These are phyloP conservation scores for Acanthopagrus latus DNA, from an alignment of 2,797 vertebrate genomes.

Conservation along the genomic window DNA sequence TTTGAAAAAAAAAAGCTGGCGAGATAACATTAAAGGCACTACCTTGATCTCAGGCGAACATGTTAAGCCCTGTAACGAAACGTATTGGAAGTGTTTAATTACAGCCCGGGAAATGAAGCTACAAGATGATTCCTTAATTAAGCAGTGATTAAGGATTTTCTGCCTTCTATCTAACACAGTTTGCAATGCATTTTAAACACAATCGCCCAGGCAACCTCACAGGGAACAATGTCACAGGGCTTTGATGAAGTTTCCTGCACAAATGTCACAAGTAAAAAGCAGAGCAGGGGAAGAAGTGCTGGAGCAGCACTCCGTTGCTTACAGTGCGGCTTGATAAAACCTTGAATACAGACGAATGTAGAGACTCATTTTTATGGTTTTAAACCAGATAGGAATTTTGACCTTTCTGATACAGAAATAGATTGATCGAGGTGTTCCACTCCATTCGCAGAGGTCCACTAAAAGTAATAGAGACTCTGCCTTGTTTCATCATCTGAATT, in stretches of 20 bases:
- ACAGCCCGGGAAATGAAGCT: conserved; percentile 90
- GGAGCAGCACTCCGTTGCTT: conserved; percentile 64
- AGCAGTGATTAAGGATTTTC: conserved; percentile 92
- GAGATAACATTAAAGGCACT: conserved; percentile 91
- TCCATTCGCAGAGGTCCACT: conserved; percentile 55
- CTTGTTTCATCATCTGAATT: conserved; percentile 72
- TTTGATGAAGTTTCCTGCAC: conserved; percentile 86
- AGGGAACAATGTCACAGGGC: conserved; percentile 87
- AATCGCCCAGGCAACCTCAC: conserved; percentile 84
- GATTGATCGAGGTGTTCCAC: conserved; percentile 59
- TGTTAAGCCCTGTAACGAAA: conserved; percentile 92
- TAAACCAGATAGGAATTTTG: conserved; percentile 41
- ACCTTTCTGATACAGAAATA: conserved; percentile 56
- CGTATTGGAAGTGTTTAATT: conserved; percentile 91
- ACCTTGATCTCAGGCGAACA: conserved; percentile 92
- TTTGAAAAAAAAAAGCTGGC: conserved; percentile 75
- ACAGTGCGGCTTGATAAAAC: conserved; percentile 50
- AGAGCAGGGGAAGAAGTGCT: conserved; percentile 58
- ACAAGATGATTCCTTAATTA: conserved; percentile 93
- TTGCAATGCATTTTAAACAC: conserved; percentile 90
- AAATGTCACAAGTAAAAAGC: conserved; percentile 73
- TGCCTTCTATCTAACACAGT: conserved; percentile 88
- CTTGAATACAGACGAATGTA: conserved; percentile 33
- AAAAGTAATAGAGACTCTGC: conserved; percentile 55
- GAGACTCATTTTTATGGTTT: conserved; percentile 37